phyloP scores from a whole-genome alignment of 1,140 invertebrate genomes.

The Hesperophylax magnus region DNA sequence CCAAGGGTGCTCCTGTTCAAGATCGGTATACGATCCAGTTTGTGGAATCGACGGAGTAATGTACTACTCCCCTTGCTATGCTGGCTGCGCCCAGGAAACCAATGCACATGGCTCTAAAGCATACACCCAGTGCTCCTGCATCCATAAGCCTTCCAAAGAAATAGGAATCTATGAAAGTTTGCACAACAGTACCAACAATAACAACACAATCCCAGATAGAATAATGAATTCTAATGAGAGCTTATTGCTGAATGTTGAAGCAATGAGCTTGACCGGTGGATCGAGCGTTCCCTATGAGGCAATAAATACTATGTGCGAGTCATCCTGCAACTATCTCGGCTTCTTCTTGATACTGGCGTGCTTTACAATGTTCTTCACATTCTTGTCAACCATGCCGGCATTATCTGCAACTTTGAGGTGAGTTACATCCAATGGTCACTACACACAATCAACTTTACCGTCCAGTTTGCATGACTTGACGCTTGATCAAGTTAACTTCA shows the following conservation, averaged over 20 bases:
- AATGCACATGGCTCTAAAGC: slow-evolving; percentile 62
- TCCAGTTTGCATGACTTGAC: no score
- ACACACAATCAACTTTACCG: no score
- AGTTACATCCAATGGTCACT: slow-evolving; percentile 39
- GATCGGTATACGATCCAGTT: slow-evolving; percentile 74
- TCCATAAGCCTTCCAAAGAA: slow-evolving; percentile 49
- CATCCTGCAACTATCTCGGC: slow-evolving; percentile 76
- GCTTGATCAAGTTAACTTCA: no score
- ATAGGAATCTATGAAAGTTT: background rate
- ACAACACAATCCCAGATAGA: background rate
- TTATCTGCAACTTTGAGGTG: slow-evolving; percentile 82
- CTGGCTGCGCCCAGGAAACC: slow-evolving; percentile 77
- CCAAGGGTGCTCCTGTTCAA: slow-evolving; percentile 74
- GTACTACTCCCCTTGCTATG: slow-evolving; percentile 89
- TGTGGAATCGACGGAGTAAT: slow-evolving; percentile 86
- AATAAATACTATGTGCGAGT: slow-evolving; percentile 75
- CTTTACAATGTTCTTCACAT: slow-evolving; percentile 82
- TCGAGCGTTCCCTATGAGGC: slow-evolving; percentile 69
- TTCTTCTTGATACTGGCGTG: slow-evolving; percentile 79
- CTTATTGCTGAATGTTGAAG: slow-evolving; percentile 2
- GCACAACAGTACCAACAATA: background rate
- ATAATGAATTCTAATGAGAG: slow-evolving; percentile 11
- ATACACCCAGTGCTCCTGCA: slow-evolving; percentile 74
- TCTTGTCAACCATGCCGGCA: slow-evolving; percentile 84
- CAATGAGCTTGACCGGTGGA: slow-evolving; percentile 17